Conservation (phyloP, 2,113 vertebrate species). For the Gnathonemus echidnorhynchus region DNA sequence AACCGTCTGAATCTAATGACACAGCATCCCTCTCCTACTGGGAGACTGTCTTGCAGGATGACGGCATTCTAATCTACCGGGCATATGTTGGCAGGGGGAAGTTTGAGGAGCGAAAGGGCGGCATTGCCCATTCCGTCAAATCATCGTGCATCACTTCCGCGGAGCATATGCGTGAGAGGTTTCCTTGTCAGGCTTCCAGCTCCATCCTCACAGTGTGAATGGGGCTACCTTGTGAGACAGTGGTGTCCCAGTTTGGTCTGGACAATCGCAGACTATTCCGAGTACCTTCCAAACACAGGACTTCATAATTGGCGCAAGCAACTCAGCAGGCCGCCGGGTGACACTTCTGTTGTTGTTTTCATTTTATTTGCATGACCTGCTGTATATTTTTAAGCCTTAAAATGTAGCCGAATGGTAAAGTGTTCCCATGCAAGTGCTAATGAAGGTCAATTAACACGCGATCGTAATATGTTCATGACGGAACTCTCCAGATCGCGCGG, state of each 20-base stretch:
- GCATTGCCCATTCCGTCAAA: not conserved
- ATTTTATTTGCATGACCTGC: not conserved
- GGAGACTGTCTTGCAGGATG: not conserved
- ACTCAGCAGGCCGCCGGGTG: not conserved
- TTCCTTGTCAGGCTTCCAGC: not conserved
- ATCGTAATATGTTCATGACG: slow-evolving; percentile 6
- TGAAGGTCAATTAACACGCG: slow-evolving; percentile 11
- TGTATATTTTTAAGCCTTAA: not conserved
- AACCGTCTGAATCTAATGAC: not conserved
- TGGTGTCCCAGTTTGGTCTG: not conserved
- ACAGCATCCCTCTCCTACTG: not conserved
- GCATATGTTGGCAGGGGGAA: not conserved
- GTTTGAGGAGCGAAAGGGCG: not conserved
- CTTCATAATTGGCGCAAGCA: not conserved
- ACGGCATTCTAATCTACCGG: not conserved
- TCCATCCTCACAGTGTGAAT: not conserved
- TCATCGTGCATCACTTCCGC: not conserved
- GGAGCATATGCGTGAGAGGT: not conserved
- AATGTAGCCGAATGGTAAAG: not conserved
- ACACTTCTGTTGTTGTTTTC: not conserved
- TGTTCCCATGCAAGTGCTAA: not conserved
- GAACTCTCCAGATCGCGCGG: not conserved
- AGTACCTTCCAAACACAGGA: not conserved
- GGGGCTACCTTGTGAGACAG: not conserved
- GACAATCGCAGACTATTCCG: not conserved